phyloP scores from a whole-genome alignment of 2,888 invertebrate genomes.

The Dicranocentrus wangi region DNA sequence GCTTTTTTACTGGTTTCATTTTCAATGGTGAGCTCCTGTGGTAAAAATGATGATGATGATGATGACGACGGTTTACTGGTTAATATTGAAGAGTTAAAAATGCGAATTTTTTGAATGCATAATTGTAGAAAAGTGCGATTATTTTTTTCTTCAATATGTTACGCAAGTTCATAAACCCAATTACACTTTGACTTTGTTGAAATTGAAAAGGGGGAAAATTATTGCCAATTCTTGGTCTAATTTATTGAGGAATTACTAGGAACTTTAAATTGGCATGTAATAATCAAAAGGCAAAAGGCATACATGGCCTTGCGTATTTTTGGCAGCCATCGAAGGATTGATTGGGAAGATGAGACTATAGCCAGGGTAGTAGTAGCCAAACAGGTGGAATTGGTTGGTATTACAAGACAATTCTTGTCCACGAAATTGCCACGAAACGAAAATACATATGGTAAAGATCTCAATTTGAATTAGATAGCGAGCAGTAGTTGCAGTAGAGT shows the following conservation, averaged over 20 bases:
- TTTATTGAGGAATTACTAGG: slow-evolving; percentile 48
- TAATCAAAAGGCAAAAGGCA: not conserved
- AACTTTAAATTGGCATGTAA: slow-evolving; percentile 5
- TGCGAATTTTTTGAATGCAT: not conserved
- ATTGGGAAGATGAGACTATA: not conserved
- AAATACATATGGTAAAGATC: too few relatives aligned
- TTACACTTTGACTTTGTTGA: not conserved
- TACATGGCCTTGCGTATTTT: slow-evolving; percentile 5
- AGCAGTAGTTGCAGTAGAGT: too few relatives aligned
- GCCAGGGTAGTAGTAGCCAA: too few relatives aligned
- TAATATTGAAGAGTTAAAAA: not conserved
- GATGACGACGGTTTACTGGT: not conserved
- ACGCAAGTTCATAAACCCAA: not conserved
- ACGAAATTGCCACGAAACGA: too few relatives aligned
- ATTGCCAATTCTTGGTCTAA: slow-evolving; percentile 49
- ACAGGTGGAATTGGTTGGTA: too few relatives aligned
- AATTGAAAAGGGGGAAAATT: slow-evolving; percentile 32
- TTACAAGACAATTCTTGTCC: too few relatives aligned
- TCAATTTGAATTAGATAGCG: too few relatives aligned
- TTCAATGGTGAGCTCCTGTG: too few relatives aligned
- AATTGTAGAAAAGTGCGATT: not conserved
- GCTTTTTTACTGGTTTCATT: slow-evolving; percentile 12
- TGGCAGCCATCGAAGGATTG: slow-evolving; percentile 46
- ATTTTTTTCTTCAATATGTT: not conserved
- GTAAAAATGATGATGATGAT: too few relatives aligned